A percentile compares a stretch with the other conserved stretches of the same genome.
Conservation (phyloP, 1,140 invertebrate species). For the Eciton burchellii region DNA sequence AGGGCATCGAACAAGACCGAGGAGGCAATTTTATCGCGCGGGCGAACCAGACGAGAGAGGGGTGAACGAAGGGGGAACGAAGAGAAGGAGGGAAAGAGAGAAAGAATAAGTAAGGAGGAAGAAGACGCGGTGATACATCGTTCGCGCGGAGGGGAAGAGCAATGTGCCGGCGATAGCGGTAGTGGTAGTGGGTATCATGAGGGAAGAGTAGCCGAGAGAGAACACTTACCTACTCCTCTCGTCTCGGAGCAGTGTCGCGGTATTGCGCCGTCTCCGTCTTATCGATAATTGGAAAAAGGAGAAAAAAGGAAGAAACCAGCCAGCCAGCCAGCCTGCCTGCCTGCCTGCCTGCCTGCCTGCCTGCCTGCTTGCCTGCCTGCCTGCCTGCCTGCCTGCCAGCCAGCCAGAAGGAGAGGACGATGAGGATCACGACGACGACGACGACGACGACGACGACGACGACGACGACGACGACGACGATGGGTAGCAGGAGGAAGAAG, state of each 20-base stretch:
- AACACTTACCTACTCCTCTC: constrained; percentile 54
- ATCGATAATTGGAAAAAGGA: constrained; percentile 83
- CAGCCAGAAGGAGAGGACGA: constrained; percentile 23
- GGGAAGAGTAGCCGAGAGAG: constrained; percentile 60
- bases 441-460: constrained; percentile 23
- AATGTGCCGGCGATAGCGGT: constrained; percentile 24
- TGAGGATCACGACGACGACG: constrained; percentile 56
- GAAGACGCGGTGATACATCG: constrained; percentile 59
- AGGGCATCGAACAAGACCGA: constrained; percentile 70
- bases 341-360: background rate
- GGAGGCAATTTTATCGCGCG: constrained; percentile 78
- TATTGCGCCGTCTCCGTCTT: constrained; percentile 81
- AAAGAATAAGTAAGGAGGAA: background rate
- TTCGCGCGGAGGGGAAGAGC: constrained; percentile 36
- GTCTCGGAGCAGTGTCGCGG: constrained; percentile 57
- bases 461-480: constrained; percentile 26
- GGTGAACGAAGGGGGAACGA: constrained; percentile 51
- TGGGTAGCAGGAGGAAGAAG: no score
- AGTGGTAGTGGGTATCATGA: constrained; percentile 59
- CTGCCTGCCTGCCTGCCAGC: constrained; percentile 2
- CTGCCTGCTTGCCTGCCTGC: constrained; percentile 32
- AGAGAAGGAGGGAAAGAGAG: constrained; percentile 24
- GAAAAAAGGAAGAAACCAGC: constrained; percentile 66
- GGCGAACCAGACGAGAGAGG: constrained; percentile 57
- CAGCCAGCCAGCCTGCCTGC: constrained; percentile 38